Base-by-base conservation (phyloP, 2,113 vertebrate genomes). In the Syngnathus scovelli region DNA sequence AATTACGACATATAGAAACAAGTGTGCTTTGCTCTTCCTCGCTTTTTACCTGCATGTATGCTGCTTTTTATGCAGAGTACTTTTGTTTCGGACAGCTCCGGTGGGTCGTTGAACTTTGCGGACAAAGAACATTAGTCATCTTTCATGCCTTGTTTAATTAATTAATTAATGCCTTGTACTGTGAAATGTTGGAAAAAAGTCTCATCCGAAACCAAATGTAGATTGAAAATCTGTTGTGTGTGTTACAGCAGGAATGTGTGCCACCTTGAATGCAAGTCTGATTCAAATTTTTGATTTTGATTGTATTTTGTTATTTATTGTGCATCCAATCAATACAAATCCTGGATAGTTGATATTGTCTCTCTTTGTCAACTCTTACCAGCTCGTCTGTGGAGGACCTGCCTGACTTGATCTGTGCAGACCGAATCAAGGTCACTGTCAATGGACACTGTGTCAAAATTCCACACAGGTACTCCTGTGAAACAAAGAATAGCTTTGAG, bases 361-460 rank as follows among this genome's bases (percentile, higher is more conserved):
- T 13, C 8, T 3, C 52, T 7, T 8, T 72, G 80, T 74, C 61
- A 38, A 77, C 13, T 81, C 78, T 74, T 68, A 83, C 78, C 66
- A 2, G 84, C 54, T 5, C 66, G 75, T 19, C 64, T 86, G 64
- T 75, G 67, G 58, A 93, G 68, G 51, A 91, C 82, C 46, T 70
- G 68, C 23, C 76, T 80, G 64, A 89, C 80, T 54, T 64, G 75
- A 44, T 87, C 86, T 1, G 86, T 87, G 56, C 76, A 81, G 66
- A 89, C 85, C 6, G 91, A 91, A 70, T 93, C 89, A 56, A 92
- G 80, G 78, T 93, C 88, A 19, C 90, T 92, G 78, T 90, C 90
- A n/a, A 90, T 81, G 39, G 88, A 89, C 72, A 91, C 86, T 0
- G 73, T 63, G 66, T 91, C 91, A 74, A 91, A 92, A 68, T 81